A percentile compares a stretch with the other conserved stretches of the same genome.
Evolutionary conservation across 2,113 vertebrate genomes (phyloP).

Genomic region (Phodopus roborovskii): DNA sequence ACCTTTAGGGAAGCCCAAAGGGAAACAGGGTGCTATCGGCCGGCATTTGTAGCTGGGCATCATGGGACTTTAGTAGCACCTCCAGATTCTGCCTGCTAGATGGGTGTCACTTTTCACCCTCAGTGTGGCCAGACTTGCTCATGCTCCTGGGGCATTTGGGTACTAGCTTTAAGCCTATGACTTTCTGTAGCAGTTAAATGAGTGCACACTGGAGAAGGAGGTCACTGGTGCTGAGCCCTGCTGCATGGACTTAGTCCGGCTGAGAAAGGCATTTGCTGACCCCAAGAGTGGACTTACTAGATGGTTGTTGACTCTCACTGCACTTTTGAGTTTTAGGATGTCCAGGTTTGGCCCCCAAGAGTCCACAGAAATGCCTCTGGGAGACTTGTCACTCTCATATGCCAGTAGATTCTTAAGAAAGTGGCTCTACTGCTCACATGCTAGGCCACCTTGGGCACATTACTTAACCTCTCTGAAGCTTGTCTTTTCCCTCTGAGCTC

Average conservation of each 20-base stretch:
- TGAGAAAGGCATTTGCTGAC: not conserved
- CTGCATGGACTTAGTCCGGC: not conserved
- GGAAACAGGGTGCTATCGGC: not conserved
- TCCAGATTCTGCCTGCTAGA: not conserved
- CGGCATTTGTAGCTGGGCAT: not conserved
- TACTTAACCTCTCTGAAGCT: not conserved
- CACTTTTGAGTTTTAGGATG: not conserved
- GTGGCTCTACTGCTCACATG: not conserved
- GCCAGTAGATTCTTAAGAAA: not conserved
- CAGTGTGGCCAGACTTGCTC: not conserved
- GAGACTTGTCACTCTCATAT: constrained; percentile 7
- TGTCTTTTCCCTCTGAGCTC: not conserved
- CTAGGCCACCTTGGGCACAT: not conserved
- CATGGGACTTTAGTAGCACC: not conserved
- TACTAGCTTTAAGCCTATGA: not conserved
- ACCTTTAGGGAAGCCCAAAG: not conserved
- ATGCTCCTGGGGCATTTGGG: not conserved
- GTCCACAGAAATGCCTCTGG: not conserved
- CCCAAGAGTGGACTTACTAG: not conserved
- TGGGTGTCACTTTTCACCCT: not conserved
- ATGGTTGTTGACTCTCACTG: not conserved
- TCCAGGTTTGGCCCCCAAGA: constrained; percentile 5
- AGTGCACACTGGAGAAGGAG: not conserved
- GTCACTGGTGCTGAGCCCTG: not conserved
- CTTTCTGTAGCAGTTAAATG: not conserved